phyloP scores from a whole-genome alignment of 2,113 vertebrate species.

The Vidua macroura region DNA sequence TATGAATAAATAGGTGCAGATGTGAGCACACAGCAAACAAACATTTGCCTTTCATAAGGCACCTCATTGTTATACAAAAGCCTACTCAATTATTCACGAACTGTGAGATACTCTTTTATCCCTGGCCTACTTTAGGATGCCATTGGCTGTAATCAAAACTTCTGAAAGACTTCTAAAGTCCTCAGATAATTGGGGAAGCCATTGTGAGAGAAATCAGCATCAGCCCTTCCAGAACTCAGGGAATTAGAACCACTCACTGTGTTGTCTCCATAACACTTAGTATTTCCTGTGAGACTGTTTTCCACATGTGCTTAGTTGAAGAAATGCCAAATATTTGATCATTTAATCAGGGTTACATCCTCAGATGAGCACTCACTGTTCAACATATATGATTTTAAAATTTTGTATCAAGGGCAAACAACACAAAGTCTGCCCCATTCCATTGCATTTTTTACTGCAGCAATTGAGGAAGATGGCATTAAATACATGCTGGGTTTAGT shows the following conservation, averaged over 20 bases:
- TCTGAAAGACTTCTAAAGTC: constrained; percentile 45
- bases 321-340: constrained; percentile 3
- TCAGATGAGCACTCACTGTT: neutral
- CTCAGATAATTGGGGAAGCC: constrained; percentile 24
- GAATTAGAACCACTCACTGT: neutral
- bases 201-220: neutral
- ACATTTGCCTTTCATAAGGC: constrained; percentile 62
- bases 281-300: constrained; percentile 15
- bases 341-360: neutral
- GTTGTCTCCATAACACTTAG: neutral
- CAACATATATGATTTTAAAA: neutral
- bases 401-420: neutral
- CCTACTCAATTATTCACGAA: constrained; percentile 58
- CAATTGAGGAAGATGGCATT: neutral
- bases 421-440: neutral
- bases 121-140: constrained; percentile 58
- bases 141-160: constrained; percentile 57
- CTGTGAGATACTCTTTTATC: constrained; percentile 57
- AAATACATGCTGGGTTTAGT: neutral
- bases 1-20: constrained; percentile 63
- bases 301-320: neutral
- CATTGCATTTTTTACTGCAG: neutral
- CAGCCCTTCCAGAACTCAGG: neutral
- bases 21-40: constrained; percentile 43
- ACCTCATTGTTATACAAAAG: constrained; percentile 55